Evolutionary conservation across 2,797 vertebrate species (phyloP), one percentile per base, ranked within the genome.

Genomic region (Cyclura pinguis): DNA sequence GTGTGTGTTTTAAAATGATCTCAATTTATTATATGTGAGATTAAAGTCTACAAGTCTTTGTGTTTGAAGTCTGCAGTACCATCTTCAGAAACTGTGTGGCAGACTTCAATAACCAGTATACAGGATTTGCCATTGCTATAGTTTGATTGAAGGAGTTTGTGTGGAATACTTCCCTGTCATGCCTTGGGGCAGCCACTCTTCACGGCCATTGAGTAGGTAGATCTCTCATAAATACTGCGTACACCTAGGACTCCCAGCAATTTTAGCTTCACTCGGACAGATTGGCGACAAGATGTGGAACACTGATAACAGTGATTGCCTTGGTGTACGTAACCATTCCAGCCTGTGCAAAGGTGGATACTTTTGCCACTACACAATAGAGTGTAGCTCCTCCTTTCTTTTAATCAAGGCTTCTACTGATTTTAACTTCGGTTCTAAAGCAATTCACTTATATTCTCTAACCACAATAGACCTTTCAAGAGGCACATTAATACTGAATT

Each of bases 361-460:
- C 67, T 92, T 91, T 32, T 24, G 52, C 10, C 20, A 85, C 1
- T 86, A 12, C 2, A 3, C 50, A 32, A 18, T 80, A 52, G 76
- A 89, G 85, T 73, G 7, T 4, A 77, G 1, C 29, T 24, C 78
- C 12, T 14, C 18, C 50, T 0, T 83, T 1, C 77, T 87, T 93
- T 85, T 82, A 18, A 76, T 69, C 81, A 62, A 87, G 57, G 13
- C 3, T 9, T 50, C 59, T 2, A 69, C 10, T 88, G 20, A 38
- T 72, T 80, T 76, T 91, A 67, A 69, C 59, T 52, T 77, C 85
- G 76, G 1, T 20, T 94, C 92, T 64, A 88, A 42, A 77, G 50
- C 35, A 84, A 29, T 55, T 86, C 89, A 38, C 27, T 83, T 64
- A 7, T 64, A 83, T 42, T 85, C 47, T 6, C 50, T 9, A 20